Conservation (phyloP, 1,140 invertebrate species). For the Laupala kohalensis region DNA sequence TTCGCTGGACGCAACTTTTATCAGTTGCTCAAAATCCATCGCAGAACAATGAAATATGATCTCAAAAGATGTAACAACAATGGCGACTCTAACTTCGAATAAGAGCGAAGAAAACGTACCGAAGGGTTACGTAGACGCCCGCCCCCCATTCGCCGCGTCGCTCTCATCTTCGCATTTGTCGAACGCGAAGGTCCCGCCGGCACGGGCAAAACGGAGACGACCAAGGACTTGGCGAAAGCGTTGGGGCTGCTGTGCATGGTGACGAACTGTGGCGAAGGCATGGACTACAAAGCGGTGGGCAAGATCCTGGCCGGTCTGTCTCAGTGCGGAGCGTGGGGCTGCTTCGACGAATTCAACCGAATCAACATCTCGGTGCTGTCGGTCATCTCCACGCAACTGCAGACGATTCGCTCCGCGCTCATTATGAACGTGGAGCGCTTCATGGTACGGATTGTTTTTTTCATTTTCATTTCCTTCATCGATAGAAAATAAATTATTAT, state of each 20-base stretch:
- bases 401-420: conserved; percentile 73
- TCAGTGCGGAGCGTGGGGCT: conserved; percentile 73
- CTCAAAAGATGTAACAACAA: too few species aligned
- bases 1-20: too few species aligned
- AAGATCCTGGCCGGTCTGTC: conserved; percentile 65
- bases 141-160: too few species aligned
- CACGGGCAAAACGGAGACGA: conserved; percentile 85
- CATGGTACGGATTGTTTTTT: too few species aligned
- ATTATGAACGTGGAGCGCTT: conserved; percentile 58
- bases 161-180: too few species aligned
- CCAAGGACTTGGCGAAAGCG: conserved; percentile 80
- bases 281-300: conserved; percentile 77
- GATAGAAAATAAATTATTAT: too few species aligned
- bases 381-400: conserved; percentile 80
- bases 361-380: conserved; percentile 82
- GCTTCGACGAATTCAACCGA: conserved; percentile 86
- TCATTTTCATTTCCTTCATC: too few species aligned
- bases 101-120: too few species aligned
- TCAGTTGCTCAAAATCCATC: too few species aligned
- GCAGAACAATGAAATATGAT: too few species aligned
- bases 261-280: conserved; percentile 83
- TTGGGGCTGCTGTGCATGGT: conserved; percentile 75
- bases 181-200: conserved; percentile 59
- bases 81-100: too few species aligned
- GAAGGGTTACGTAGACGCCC: too few species aligned